Conservation (phyloP, 2,113 vertebrate genomes). For the Mus musculus region GRCm39 chr2:114496001-114496500, state of each 20-base stretch:
- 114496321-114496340: background rate
- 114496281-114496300: background rate
- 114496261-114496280: background rate
- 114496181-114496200: constrained; percentile 15
- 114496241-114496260: background rate
- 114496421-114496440: background rate
- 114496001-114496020: background rate
- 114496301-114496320: background rate
- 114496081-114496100: background rate
- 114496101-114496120: background rate
- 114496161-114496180: background rate
- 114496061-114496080: background rate
- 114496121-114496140: background rate
- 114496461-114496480: constrained; percentile 20
- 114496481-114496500: background rate
- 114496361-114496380: background rate
- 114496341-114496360: background rate
- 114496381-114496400: background rate
- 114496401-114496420: constrained; percentile 10
- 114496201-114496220: background rate
- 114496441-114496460: constrained; percentile 3
- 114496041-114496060: background rate
- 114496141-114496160: background rate
- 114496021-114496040: background rate
- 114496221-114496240: background rate